Evolutionary conservation across 2,113 vertebrate species (phyloP), one percentile per base, ranked within the genome.

Genomic region (Apteryx mantelli): DNA sequence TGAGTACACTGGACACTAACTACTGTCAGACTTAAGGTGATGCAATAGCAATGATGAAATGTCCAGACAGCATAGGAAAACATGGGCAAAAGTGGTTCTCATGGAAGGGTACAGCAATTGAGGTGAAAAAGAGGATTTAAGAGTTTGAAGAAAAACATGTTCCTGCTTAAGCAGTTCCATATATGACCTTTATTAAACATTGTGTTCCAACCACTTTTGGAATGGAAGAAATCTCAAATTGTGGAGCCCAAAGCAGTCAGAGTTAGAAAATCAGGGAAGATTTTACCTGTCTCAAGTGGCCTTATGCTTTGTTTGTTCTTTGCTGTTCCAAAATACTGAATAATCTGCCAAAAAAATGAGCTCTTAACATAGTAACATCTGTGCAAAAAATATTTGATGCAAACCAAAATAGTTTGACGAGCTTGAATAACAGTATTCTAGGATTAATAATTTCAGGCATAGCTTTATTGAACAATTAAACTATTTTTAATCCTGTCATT

Each of bases 401-500:
- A 93, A 92, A 66, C 36, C 6, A 50, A 86, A 90, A 44, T 58
- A 3, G 17, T 68, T 74, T 76, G 65, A 79, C 61, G 70, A 85
- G 64, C 26, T 65, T 60, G 9, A 76, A 36, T 19, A 78, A 40
- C 21, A 38, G 11, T 76, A 56, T 85, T 74, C 48, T 66, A 63
- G 64, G 70, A 58, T 92, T 89, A 64, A n/a, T 66, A 16, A 50
- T 40, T 87, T 81, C 70, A 93, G 82, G 44, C 55, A 19, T 48
- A 91, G 69, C 65, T 76, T 69, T 56, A 90, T 52, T 38, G 79
- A 91, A 55, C 15, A 61, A 56, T 21, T 34, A 2, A n/a, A 66
- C n/a, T 96, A 63, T 78, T 97, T 95, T 95, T 90, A 92, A 69
- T 36, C 17, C 78, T 77, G 82, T 56, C 53, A 20, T 15, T 40